phyloP scores from a whole-genome alignment of 92 coral and sea anemone species.

The Metridium senile region DNA sequence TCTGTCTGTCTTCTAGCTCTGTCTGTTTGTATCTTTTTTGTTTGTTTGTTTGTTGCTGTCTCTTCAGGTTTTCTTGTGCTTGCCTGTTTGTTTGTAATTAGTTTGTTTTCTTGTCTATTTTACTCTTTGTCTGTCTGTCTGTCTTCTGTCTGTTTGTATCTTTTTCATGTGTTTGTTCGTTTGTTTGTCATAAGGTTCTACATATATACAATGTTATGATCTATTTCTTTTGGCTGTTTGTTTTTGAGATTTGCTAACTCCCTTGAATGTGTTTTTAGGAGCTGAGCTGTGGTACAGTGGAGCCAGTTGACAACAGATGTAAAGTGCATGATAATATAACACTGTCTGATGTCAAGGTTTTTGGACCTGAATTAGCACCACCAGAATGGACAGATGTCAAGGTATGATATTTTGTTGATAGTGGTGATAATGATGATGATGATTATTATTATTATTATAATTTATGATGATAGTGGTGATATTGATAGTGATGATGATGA shows the following conservation, averaged over 20 bases:
- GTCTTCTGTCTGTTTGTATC: not conserved
- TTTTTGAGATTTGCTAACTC: too few relatives aligned
- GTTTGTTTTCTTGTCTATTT: not conserved
- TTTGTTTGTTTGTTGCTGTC: not conserved
- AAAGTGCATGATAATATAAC: constrained; percentile 29
- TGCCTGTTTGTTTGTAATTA: not conserved
- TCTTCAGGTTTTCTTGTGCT: not conserved
- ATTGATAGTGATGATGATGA: too few relatives aligned
- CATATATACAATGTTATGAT: too few relatives aligned
- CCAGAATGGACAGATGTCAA: constrained; percentile 37
- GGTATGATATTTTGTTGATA: not conserved
- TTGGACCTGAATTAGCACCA: constrained; percentile 62
- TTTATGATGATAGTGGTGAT: too few relatives aligned
- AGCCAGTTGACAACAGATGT: constrained; percentile 26
- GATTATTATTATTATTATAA: too few relatives aligned
- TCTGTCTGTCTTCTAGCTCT: not conserved
- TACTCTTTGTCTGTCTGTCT: not conserved
- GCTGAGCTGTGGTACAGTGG: constrained; percentile 26
- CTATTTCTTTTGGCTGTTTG: too few relatives aligned
- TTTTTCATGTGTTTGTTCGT: not conserved
- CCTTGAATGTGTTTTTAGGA: not conserved
- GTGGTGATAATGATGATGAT: not conserved
- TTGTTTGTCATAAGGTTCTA: too few relatives aligned
- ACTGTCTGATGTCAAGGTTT: constrained; percentile 15
- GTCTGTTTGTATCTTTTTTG: not conserved